A percentile compares a stretch with the other conserved stretches of the same genome.
Conservation (phyloP, 30 jellyfish, hydroid and myxozoan genomes). For the Aurelia aurita region DNA sequence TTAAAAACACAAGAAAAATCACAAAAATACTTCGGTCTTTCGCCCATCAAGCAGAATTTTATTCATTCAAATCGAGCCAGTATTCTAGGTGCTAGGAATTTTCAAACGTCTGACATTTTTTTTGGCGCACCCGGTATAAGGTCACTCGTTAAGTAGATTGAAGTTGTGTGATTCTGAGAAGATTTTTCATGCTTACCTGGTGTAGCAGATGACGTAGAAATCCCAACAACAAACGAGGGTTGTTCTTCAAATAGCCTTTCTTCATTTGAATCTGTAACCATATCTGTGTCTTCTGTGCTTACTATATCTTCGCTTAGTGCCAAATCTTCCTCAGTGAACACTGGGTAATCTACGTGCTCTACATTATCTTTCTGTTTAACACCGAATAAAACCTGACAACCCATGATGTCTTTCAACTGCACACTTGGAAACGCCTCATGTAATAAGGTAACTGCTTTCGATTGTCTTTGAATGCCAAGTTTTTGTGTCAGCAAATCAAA, state of each 20-base stretch:
- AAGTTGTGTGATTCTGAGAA: too few species aligned
- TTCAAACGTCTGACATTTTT: too few species aligned
- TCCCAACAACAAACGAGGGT: not conserved
- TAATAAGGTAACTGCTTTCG: constrained; percentile 26
- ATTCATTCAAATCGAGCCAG: too few species aligned
- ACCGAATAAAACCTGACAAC: constrained; percentile 64
- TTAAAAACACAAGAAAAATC: too few species aligned
- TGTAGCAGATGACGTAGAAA: not conserved
- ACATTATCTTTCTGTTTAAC: constrained; percentile 34
- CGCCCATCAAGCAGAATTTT: too few species aligned
- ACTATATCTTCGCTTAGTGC: constrained; percentile 30
- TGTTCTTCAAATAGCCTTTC: constrained; percentile 19
- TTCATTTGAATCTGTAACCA: constrained; percentile 6
- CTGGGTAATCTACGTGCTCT: constrained; percentile 31
- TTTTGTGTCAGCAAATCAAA: constrained; percentile 50
- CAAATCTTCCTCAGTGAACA: constrained; percentile 51
- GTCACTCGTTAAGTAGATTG: too few species aligned
- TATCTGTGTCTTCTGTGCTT: constrained; percentile 13
- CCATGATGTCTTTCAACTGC: constrained; percentile 46
- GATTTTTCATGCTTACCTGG: not conserved
- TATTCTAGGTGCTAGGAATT: too few species aligned
- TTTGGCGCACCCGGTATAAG: too few species aligned
- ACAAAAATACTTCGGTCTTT: too few species aligned
- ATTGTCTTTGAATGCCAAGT: constrained; percentile 46
- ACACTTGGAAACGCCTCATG: constrained; percentile 62